phyloP scores from a whole-genome alignment of 2,888 invertebrate genomes.

The Perithous albicinctus region DNA sequence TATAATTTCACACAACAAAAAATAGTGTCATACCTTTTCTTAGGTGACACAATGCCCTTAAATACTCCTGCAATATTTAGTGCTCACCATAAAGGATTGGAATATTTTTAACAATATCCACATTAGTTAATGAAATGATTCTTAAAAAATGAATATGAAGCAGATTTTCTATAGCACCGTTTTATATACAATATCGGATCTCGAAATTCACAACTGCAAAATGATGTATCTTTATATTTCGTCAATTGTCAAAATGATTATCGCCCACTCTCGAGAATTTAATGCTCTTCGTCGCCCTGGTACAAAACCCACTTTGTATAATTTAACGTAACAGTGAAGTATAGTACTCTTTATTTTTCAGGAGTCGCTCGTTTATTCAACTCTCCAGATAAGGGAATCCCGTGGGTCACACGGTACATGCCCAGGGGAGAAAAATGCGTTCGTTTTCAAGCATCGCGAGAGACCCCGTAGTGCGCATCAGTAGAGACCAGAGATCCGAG shows the following conservation, averaged over 20 bases:
- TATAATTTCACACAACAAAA: too few relatives aligned
- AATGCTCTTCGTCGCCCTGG: background rate
- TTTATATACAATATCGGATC: background rate
- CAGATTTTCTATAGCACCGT: too few relatives aligned
- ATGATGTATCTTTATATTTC: background rate
- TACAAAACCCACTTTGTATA: background rate
- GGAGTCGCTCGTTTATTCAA: constrained; percentile 22
- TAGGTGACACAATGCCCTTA: too few relatives aligned
- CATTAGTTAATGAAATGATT: too few relatives aligned
- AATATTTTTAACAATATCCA: too few relatives aligned
- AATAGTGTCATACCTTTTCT: too few relatives aligned
- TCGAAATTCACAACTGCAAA: background rate
- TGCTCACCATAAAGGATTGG: too few relatives aligned
- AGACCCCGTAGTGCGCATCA: constrained; percentile 3
- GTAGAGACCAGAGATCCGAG: constrained; percentile 4
- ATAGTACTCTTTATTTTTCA: constrained; percentile 8
- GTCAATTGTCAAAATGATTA: background rate
- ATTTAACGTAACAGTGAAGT: constrained; percentile 5
- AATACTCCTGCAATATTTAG: background rate
- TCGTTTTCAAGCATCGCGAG: constrained; percentile 6
- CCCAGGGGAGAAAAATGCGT: constrained; percentile 7
- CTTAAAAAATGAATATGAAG: too few relatives aligned
- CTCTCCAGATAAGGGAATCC: constrained; percentile 4
- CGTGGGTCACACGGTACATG: background rate
- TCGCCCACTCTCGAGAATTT: background rate